Evolutionary conservation across 1,140 invertebrate species (phyloP).

Genomic region (Drosophila bocqueti): DNA sequence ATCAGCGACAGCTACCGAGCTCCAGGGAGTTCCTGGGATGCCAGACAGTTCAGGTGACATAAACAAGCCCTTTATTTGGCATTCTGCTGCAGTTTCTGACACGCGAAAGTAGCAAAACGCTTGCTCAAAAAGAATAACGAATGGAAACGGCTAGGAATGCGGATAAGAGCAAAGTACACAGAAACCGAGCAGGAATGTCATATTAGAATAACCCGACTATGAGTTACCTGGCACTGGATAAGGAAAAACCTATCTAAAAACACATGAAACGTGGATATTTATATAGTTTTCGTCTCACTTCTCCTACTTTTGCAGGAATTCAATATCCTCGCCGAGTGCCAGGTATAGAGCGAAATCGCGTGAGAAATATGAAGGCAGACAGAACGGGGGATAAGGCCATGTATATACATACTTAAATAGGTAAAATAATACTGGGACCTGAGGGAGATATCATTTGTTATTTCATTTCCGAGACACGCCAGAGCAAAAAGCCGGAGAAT

Average conservation of each 20-base stretch:
- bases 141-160: slow-evolving; percentile 37
- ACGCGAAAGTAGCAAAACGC: slow-evolving; percentile 64
- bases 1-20: slow-evolving; percentile 45
- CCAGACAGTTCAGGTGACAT: slow-evolving; percentile 63
- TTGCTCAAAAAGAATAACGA: slow-evolving; percentile 36
- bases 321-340: not conserved
- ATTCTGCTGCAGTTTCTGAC: slow-evolving; percentile 74
- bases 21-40: slow-evolving; percentile 8
- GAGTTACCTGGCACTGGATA: slow-evolving; percentile 1
- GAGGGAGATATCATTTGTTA: slow-evolving; percentile 73
- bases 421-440: slow-evolving; percentile 24
- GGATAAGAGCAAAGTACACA: slow-evolving; percentile 44
- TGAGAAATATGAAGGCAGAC: slow-evolving; percentile 55
- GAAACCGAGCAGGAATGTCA: slow-evolving; percentile 10
- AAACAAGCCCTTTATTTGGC: slow-evolving; percentile 80
- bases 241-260: not conserved
- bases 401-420: slow-evolving; percentile 1
- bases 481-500: slow-evolving; percentile 60
- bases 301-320: not conserved
- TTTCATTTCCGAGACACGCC: slow-evolving; percentile 60
- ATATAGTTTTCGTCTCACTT: not conserved
- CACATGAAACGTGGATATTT: not conserved
- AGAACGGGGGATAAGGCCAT: not conserved
- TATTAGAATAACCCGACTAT: not conserved
- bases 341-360: slow-evolving; percentile 38